Base-by-base conservation (phyloP, 2,888 invertebrate genomes). In the Tetragonisca angustula region DNA sequence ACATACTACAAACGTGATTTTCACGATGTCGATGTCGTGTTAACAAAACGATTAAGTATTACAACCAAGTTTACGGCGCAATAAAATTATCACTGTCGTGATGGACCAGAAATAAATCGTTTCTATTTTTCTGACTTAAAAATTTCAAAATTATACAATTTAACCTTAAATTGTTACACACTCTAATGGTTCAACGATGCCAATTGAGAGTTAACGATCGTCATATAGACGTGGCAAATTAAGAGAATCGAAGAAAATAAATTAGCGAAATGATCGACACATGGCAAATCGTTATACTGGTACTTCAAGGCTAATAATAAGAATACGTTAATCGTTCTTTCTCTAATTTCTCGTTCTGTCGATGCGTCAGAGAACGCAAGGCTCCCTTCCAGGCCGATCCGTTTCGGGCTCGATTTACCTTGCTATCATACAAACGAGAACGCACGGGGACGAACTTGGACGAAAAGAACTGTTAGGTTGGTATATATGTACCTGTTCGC, bases 401-500 rank as follows among this genome's bases (percentile, higher is more conserved):
- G 76, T 65, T 82, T 62, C 65, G 81, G 69, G 65, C 54, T 75
- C 50, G 77, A 74, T 61, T n/a, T 13, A 43, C 17, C n/a, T 32
- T 21, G 19, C 32, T 50, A 59, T 49, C 27, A 36, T 27, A 32
- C n/a, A 56, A 71, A 36, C 73, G 77, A 49, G 56, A 62, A 24
- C 67, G 43, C 56, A 78, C 61, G 75, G 17, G 32, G 69, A 61
- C 21, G 54, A 59, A 61, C 76, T 67, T 68, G 72, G 59, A 43
- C 73, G 68, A n/a, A 65, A 62, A 17, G 64, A 36, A 49, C 56
- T 75, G n/a, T 59, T 75, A 21, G 49, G 67, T 43, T 36, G 9
- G 43, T 9, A 43, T 43, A 43, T 43, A 27, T 27, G 27, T 27
- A 75, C 80, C 77, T 87, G 91, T 92, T 92, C 91, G 91, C 92